A percentile compares a stretch with the other conserved stretches of the same genome.
phyloP scores from a whole-genome alignment of 2,113 vertebrate species.

The Melanerpes formicivorus region DNA sequence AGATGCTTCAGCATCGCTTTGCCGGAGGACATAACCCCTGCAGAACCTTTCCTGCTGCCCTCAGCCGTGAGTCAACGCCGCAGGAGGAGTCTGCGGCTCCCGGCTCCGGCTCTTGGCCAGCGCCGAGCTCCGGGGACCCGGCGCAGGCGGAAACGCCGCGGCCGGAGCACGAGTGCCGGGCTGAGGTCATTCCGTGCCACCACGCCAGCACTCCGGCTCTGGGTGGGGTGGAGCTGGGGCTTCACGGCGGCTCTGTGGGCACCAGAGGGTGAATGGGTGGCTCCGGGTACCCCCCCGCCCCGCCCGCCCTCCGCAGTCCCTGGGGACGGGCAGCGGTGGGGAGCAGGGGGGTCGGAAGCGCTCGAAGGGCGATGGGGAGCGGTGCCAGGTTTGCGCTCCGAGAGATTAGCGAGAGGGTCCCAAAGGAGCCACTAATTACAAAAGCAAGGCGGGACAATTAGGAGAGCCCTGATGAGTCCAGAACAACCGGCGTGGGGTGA shows the following conservation, averaged over 20 bases:
- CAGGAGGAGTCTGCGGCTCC: background rate
- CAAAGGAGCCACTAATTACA: constrained; percentile 25
- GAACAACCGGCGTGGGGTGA: background rate
- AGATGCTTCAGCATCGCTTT: background rate
- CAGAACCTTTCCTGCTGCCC: background rate
- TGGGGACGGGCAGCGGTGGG: background rate
- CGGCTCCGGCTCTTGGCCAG: background rate
- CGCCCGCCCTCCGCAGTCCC: accelerated
- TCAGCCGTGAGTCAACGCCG: background rate
- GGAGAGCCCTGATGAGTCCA: background rate
- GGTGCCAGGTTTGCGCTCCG: background rate
- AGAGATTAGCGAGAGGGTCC: background rate
- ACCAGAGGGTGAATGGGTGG: accelerated
- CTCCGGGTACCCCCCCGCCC: background rate
- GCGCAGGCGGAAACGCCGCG: background rate
- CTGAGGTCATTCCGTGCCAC: background rate
- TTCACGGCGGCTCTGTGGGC: accelerated
- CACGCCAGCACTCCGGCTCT: background rate
- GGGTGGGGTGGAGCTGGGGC: background rate
- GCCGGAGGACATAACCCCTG: background rate
- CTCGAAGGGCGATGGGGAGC: background rate
- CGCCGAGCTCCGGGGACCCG: background rate
- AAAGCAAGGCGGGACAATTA: background rate
- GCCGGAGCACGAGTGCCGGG: background rate
- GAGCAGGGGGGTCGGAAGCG: accelerated